Conservation (phyloP, 1,140 invertebrate species). For the Drosophila nikananu region DNA sequence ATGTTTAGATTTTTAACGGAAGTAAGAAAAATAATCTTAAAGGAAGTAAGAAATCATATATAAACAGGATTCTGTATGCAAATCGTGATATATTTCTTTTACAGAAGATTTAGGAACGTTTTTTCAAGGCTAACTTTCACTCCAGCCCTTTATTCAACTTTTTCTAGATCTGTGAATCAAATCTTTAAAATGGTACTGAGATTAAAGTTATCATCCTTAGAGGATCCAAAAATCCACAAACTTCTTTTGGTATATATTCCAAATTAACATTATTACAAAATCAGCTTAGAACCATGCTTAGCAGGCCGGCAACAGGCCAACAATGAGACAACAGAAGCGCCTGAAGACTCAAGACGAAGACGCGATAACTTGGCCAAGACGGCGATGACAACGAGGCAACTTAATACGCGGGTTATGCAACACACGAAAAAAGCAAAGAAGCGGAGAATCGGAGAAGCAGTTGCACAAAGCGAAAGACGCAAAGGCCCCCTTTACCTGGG, state of each 20-base stretch:
- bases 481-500: constrained; percentile 18
- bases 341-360: constrained; percentile 8
- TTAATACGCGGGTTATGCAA: constrained; percentile 52
- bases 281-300: constrained; percentile 36
- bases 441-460: constrained; percentile 27
- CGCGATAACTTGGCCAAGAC: constrained; percentile 43
- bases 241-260: not conserved
- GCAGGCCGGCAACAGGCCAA: constrained; percentile 6
- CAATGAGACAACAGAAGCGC: constrained; percentile 31
- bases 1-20: not conserved
- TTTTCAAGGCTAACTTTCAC: not conserved
- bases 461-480: constrained; percentile 52
- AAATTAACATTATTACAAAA: constrained; percentile 25
- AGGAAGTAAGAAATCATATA: not conserved
- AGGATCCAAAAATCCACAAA: no score
- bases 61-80: not conserved
- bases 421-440: constrained; percentile 27
- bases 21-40: not conserved
- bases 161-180: no score
- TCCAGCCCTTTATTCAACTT: not conserved
- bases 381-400: constrained; percentile 49
- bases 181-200: not conserved
- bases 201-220: not conserved
- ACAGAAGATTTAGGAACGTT: rapidly evolving
- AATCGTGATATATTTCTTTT: not conserved